A percentile compares a stretch with the other conserved stretches of the same genome.
Evolutionary conservation across 2,113 vertebrate genomes (phyloP).

Genomic region (Pomatostomus ruficeps): DNA sequence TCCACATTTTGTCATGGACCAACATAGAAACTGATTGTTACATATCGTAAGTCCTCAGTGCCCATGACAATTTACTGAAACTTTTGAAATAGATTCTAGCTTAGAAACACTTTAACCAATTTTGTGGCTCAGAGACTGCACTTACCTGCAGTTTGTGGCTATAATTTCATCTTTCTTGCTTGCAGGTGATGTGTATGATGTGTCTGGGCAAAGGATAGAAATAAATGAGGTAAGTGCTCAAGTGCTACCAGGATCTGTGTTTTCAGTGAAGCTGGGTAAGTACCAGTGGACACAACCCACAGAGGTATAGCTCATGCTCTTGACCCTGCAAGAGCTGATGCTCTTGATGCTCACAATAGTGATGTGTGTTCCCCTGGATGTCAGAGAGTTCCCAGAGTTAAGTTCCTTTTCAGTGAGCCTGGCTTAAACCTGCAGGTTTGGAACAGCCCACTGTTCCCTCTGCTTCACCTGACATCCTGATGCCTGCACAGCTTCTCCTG

Average conservation of each 20-base stretch:
- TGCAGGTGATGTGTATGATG: conserved; percentile 78
- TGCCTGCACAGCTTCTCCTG: not conserved
- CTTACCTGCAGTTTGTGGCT: fast-evolving
- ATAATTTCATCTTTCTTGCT: not conserved
- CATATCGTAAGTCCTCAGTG: not conserved
- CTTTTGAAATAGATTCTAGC: not conserved
- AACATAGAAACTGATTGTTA: not conserved
- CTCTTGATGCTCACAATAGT: not conserved
- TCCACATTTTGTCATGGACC: not conserved
- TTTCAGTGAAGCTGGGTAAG: not conserved
- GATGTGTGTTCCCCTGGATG: not conserved
- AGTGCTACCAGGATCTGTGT: not conserved
- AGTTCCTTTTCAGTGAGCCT: not conserved
- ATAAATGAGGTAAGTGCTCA: conserved; percentile 78
- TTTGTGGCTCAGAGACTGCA: not conserved
- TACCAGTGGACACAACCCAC: not conserved
- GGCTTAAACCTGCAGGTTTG: not conserved
- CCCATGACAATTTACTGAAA: not conserved
- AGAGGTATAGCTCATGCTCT: not conserved
- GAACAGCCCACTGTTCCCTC: not conserved
- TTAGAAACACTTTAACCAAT: not conserved
- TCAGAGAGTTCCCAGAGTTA: not conserved
- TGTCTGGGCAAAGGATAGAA: conserved; percentile 73
- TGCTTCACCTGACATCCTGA: not conserved
- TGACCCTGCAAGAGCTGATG: not conserved